Conservation (phyloP, 2,888 invertebrate genomes). For the Pinctada fucata region DNA sequence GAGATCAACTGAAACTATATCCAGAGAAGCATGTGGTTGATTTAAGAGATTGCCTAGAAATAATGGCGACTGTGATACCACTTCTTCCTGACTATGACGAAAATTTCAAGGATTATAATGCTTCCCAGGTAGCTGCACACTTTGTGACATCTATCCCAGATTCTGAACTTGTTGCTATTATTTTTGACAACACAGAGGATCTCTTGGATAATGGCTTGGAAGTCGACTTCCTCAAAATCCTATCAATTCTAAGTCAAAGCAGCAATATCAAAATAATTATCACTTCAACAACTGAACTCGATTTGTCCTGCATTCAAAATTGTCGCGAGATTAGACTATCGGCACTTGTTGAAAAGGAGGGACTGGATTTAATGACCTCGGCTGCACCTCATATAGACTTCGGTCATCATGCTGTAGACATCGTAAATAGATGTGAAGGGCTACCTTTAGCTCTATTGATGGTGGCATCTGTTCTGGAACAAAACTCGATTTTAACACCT, state of each 20-base stretch:
- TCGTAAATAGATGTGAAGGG: constrained; percentile 18
- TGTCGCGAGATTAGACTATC: background rate
- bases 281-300: constrained; percentile 20
- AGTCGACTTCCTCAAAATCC: background rate
- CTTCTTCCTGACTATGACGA: too few species aligned
- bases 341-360: background rate
- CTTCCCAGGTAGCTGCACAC: too few species aligned
- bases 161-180: too few species aligned
- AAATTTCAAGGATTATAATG: too few species aligned
- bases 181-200: constrained; percentile 17
- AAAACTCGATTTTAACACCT: too few species aligned
- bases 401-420: constrained; percentile 2
- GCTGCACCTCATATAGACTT: constrained; percentile 13
- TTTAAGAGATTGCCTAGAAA: too few species aligned
- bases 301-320: constrained; percentile 6
- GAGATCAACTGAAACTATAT: too few species aligned
- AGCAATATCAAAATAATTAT: constrained; percentile 6
- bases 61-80: too few species aligned
- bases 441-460: constrained; percentile 23
- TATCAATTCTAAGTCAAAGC: background rate
- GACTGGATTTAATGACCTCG: constrained; percentile 1
- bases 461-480: constrained; percentile 3
- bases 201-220: background rate
- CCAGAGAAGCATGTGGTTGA: too few species aligned
- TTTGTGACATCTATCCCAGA: too few species aligned